Conservation (phyloP, 2,113 vertebrate genomes). For the Vombatus ursinus region DNA sequence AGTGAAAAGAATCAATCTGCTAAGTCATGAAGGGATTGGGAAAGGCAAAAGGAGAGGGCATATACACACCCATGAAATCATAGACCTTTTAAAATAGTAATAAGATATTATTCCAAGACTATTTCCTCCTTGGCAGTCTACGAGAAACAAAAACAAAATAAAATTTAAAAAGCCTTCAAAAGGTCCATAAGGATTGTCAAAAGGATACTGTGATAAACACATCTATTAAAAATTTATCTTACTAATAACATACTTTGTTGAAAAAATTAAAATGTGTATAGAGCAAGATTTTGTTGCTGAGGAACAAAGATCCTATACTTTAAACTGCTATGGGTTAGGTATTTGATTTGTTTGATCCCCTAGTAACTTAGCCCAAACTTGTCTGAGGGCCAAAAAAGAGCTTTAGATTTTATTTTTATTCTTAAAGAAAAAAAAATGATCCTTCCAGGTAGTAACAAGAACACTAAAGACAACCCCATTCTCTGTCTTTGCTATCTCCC, state of each 20-base stretch:
- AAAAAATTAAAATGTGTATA: background rate
- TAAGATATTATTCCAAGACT: background rate
- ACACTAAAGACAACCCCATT: background rate
- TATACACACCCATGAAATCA: background rate
- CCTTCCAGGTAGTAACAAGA: background rate
- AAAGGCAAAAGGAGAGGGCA: background rate
- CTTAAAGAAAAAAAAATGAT: background rate
- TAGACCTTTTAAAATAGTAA: background rate
- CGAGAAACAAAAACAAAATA: background rate
- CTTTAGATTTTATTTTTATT: conserved; percentile 8
- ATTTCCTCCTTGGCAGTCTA: background rate
- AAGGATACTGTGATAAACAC: background rate
- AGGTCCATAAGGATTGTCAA: background rate
- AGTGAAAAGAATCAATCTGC: background rate
- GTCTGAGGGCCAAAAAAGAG: background rate
- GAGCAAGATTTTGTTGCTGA: background rate
- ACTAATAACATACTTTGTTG: background rate
- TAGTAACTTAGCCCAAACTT: conserved; percentile 6
- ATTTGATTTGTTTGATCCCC: background rate
- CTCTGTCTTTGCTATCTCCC: background rate
- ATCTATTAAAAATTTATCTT: background rate
- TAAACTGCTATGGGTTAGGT: background rate
- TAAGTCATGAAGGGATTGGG: background rate
- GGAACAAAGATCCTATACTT: background rate
- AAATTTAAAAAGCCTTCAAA: background rate